Evolutionary conservation across 1,140 invertebrate species (phyloP), one percentile per base, ranked within the genome.

Genomic region (Drosophila busckii): DNA sequence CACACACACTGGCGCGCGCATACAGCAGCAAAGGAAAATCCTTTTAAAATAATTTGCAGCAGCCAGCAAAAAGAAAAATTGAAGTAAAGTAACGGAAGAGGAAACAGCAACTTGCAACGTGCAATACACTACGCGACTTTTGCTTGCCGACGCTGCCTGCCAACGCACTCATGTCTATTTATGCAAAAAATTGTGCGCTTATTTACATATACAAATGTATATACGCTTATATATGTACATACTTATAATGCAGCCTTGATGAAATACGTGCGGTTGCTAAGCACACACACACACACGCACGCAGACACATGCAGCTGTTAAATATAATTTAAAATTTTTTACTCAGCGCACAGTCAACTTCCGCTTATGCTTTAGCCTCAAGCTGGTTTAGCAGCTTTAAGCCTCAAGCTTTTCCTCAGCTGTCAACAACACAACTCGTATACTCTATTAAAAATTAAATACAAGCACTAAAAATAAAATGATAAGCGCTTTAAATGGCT

Each of bases 261-360:
- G 73, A 80, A 78, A 78, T 80, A 78, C 73, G 73, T 78, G 73
- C 73, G 54, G 44, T 46, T 25, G 38, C 46, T 31, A 54, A 38
- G 22, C 44, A 56, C 42, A 66, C 41, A 40, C 44, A 46, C 28
- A 25, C 15, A 34, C 35, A 19, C 28, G 23, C 37, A 16, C n/a
- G 29, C 38, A 31, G 34, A 34, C 55, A 45, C 16, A 44, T 38
- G 35, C 29, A 41, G 58, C 64, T 71, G 71, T 68, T 63, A 80
- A 71, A 78, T 78, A 78, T 80, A 73, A 78, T 78, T 78, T 80
- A 64, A 58, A 80, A 80, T 78, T 78, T 78, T 73, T 78, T 56
- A 64, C 73, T 80, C 68, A 49, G 56, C 52, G 69, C 70, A 28
- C 31, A 60, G 23, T 32, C 48, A 62, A 44, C 26, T 52, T 35